Base-by-base conservation (phyloP, 2,888 invertebrate genomes). In the Lasioglossum zephyrum region DNA sequence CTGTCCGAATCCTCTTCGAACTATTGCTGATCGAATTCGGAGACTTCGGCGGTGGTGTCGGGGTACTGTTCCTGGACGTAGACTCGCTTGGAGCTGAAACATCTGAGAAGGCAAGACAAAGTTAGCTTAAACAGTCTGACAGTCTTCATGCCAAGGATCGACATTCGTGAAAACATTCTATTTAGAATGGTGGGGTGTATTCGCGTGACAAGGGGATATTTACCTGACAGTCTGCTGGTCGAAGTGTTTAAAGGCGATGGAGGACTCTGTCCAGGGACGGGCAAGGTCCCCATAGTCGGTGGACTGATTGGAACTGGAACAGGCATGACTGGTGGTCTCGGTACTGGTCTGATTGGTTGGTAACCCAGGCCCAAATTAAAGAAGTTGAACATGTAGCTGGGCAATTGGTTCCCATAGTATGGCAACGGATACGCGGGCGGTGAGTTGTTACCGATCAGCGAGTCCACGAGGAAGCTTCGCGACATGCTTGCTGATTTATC, bases 1-100 rank as follows among this genome's bases (percentile, higher is more conserved):
- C 99, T 0, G 99, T 99, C 69, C 99, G 96, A 87, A 99, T 98
- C 84, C 99, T 96, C 94, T 98, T 98, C 92, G 98, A 98, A 1
- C 98, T 97, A 88, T 97, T 94, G n/a, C 90, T 91, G 36, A 94
- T 90, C 26, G 94, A 94, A 63, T 92, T 93, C 4, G 94, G 95
- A 0, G 94, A 94, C 73, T 92, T 93, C 96, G 93, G 97, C 96
- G 95, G 96, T 85, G 94, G 92, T 9, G 93, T 94, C 75, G 93
- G 93, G 0, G 92, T 92, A 82, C 93, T 94, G 83, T 92, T 93
- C 0, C 94, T 96, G 95, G 88, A 96, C 84, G 75, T 96, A 95
- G 90, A 96, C 77, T 87, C 96, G 94, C 94, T 96, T 94, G 93
- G 88, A 4, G 91, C 90, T 72, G 94, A 92, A 77, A 93, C 86